Percentiles rank a stretch among this genome's conserved stretches.
Conservation (phyloP, 2,797 vertebrate genomes). For the Thaleichthys pacificus region DNA sequence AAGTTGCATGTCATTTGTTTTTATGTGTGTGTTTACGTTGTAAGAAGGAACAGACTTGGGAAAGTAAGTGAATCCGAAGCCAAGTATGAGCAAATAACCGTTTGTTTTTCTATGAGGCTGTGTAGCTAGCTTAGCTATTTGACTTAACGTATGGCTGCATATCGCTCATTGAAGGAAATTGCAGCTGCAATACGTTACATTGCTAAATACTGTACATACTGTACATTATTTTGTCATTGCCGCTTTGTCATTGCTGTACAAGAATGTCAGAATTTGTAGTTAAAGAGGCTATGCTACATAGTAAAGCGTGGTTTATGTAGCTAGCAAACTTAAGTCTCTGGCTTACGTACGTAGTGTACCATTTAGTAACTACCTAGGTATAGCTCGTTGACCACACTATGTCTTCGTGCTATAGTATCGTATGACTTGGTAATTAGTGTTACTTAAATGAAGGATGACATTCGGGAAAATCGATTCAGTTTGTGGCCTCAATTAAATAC, state of each 20-base stretch:
- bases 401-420: too few species aligned
- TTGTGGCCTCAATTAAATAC: background rate
- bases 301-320: too few species aligned
- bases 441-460: background rate
- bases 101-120: background rate
- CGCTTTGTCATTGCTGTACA: too few species aligned
- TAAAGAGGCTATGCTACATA: too few species aligned
- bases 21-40: slow-evolving; percentile 50
- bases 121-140: slow-evolving; percentile 1
- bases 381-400: too few species aligned
- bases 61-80: slow-evolving; percentile 65
- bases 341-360: too few species aligned
- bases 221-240: too few species aligned
- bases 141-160: background rate
- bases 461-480: background rate
- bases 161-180: background rate
- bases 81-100: slow-evolving; percentile 18
- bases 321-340: too few species aligned
- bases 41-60: slow-evolving; percentile 31
- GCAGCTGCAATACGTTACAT: background rate
- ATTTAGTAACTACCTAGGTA: background rate
- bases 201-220: too few species aligned
- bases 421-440: background rate
- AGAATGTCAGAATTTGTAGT: too few species aligned
- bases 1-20: background rate